Evolutionary conservation across 2,888 invertebrate genomes (phyloP), one percentile per base, ranked within the genome.

Genomic region (Lamproptera curius): DNA sequence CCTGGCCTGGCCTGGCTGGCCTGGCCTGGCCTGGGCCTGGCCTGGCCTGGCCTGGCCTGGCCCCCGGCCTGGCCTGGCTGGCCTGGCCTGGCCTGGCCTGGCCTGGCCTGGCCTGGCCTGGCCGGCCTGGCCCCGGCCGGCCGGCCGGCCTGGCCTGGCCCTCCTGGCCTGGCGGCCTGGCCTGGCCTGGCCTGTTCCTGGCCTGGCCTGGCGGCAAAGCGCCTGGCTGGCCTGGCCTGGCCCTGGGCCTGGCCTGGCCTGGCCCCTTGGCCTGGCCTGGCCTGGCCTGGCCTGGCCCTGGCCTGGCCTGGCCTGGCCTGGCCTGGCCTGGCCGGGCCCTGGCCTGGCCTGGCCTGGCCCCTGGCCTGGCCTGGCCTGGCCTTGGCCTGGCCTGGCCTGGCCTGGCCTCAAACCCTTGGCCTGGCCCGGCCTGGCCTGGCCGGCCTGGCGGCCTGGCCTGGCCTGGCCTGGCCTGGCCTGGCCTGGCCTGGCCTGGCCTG

Each of bases 241-340:
- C 16, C 16, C 13, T 16, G 13, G 16, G 15, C 36, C 36, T 15
- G 28, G 36, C 48, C 48, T 48, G 33, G 38, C 48, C 48, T 36
- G 16, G 15, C 36, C 36, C 2, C 36, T 16, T 45, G 31, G 39
- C 46, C 46, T 46, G 31, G 39, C 46, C 46, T 39, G 31, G 39
- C 48, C 48, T 48, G 33, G 38, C 48, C 48, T 45, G 31, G 39
- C 46, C 46, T 39, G n/a, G n/a, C n/a, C n/a, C n/a, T n/a, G n/a
- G n/a, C n/a, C n/a, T n/a, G n/a, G n/a, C n/a, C n/a, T n/a, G 31
- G 39, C 46, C 46, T 36, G 36, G 23, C 36, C 59, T 36, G 16
- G 15, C 36, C 36, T 36, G 16, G 16, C 36, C 38, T 36, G 20
- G 43, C 36, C 48, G n/a, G n/a, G n/a, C n/a, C n/a, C n/a, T n/a